A percentile compares a stretch with the other conserved stretches of the same genome.
Evolutionary conservation across 2,797 vertebrate species (phyloP).

Genomic region (Psittacula echo): DNA sequence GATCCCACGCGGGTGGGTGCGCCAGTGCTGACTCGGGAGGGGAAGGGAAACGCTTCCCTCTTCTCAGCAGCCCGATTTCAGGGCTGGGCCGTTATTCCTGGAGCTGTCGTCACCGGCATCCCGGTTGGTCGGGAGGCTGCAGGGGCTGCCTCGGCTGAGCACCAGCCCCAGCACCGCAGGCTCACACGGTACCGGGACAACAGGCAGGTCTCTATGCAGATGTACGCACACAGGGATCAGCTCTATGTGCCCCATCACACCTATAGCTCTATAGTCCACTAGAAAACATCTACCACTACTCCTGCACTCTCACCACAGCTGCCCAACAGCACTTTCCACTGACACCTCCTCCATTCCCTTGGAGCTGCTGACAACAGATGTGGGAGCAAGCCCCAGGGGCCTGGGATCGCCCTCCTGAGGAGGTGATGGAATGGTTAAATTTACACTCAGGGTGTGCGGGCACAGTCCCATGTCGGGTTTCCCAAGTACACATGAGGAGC

Average conservation of each 20-base stretch:
- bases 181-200: neutral
- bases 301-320: accelerated
- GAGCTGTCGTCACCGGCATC: neutral
- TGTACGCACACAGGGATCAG: accelerated
- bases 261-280: accelerated
- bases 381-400: neutral
- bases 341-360: accelerated
- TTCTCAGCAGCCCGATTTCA: neutral
- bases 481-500: accelerated
- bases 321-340: neutral
- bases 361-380: neutral
- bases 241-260: accelerated
- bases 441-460: accelerated
- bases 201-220: neutral
- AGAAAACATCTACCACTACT: neutral
- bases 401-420: neutral
- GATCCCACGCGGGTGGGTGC: neutral
- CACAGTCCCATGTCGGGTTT: accelerated
- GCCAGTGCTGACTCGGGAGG: neutral
- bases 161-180: neutral
- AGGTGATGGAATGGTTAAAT: neutral
- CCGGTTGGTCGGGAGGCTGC: accelerated
- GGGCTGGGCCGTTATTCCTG: slow-evolving; percentile 24
- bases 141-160: neutral
- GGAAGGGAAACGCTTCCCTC: neutral